phyloP scores from a whole-genome alignment of 2,113 vertebrate genomes.

The Sylvia atricapilla region DNA sequence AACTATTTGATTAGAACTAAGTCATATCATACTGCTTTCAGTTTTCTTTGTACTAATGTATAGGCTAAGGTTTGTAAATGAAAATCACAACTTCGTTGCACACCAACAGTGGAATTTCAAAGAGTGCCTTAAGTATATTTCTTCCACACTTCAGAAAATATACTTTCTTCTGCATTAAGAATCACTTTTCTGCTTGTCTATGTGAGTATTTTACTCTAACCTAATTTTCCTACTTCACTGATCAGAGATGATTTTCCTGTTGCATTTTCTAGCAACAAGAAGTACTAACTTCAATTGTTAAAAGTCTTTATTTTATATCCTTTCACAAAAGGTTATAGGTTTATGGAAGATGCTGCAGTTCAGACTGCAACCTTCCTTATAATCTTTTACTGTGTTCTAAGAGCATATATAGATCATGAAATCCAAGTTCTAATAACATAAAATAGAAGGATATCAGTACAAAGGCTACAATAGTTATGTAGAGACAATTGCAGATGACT shows the following conservation, averaged over 20 bases:
- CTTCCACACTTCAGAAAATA: not conserved
- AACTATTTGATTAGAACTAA: not conserved
- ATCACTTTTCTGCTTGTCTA: not conserved
- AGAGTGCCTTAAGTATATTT: not conserved
- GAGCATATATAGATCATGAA: not conserved
- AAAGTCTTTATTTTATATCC: not conserved
- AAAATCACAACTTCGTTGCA: not conserved
- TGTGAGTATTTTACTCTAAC: not conserved
- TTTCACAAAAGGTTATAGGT: not conserved
- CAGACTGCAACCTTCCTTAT: not conserved
- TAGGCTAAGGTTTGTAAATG: not conserved
- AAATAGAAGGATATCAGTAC: not conserved
- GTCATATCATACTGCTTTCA: not conserved
- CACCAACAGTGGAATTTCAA: not conserved
- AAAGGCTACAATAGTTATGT: not conserved
- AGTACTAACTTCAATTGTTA: not conserved
- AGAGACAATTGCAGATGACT: not conserved
- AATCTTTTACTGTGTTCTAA: not conserved
- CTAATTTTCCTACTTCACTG: not conserved
- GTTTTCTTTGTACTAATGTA: not conserved
- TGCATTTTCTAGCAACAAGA: not conserved
- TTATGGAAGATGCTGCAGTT: not conserved
- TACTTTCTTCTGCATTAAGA: not conserved
- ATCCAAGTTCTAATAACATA: not conserved
- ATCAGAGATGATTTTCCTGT: not conserved